Conservation (phyloP, 1,140 invertebrate species). For the Calosoma granatense region DNA sequence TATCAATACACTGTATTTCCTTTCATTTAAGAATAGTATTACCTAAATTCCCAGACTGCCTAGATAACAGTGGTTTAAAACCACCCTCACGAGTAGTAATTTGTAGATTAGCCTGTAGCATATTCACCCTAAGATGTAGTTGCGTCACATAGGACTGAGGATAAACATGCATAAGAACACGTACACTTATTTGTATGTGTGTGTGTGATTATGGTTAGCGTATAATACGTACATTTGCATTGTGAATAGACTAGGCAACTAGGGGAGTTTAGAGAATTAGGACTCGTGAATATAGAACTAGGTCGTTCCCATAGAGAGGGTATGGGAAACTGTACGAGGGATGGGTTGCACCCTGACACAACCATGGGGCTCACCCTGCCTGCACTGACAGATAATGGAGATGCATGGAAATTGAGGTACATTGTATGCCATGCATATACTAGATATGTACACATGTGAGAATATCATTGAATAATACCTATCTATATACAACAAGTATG, state of each 20-base stretch:
- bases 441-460: not conserved
- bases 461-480: not conserved
- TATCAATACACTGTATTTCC: not conserved
- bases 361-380: not conserved
- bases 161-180: not conserved
- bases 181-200: no score
- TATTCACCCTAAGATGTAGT: no score
- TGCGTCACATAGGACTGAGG: not conserved
- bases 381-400: not conserved
- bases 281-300: not conserved
- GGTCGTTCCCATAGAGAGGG: not conserved
- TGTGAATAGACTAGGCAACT: not conserved
- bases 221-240: slow-evolving; percentile 3
- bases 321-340: not conserved
- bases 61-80: no score
- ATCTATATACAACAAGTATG: no score
- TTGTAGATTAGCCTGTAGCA: no score
- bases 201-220: not conserved
- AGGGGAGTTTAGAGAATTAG: not conserved
- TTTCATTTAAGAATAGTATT: not conserved
- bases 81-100: no score
- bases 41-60: not conserved
- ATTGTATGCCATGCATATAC: no score
- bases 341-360: slow-evolving; percentile 2
- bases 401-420: no score